A percentile compares a stretch with the other conserved stretches of the same genome.
These are phyloP conservation scores for Heterochromis multidens DNA, from an alignment of 2,113 vertebrate genomes.

Conservation along the genomic window DNA sequence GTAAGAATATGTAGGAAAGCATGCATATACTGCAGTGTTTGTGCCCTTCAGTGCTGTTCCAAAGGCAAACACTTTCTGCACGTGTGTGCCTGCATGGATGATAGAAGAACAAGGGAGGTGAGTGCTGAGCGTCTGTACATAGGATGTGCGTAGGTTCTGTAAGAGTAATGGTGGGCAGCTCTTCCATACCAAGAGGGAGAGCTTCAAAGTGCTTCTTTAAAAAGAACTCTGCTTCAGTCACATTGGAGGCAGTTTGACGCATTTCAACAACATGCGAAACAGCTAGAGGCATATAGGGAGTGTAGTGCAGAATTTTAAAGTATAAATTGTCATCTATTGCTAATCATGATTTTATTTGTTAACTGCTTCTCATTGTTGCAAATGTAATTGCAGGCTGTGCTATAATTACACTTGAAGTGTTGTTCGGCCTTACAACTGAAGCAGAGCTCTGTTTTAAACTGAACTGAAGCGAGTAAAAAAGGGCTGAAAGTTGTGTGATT, in stretches of 20 bases:
- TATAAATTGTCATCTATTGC: not conserved
- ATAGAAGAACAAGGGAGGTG: constrained; percentile 6
- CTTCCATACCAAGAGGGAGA: constrained; percentile 24
- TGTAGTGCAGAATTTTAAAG: not conserved
- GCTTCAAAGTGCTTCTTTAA: constrained; percentile 50
- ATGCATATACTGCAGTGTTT: not conserved
- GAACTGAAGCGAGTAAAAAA: not conserved
- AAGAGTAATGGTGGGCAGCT: constrained; percentile 45
- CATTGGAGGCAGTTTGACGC: constrained; percentile 35
- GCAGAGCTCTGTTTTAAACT: not conserved
- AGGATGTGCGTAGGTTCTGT: constrained; percentile 49
- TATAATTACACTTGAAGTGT: not conserved
- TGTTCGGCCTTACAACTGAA: not conserved
- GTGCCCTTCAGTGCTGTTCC: not conserved
- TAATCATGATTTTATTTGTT: not conserved
- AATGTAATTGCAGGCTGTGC: not conserved
- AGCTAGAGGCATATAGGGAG: not conserved
- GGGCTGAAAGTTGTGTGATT: not conserved
- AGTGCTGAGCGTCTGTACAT: constrained; percentile 30
- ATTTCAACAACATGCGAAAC: constrained; percentile 10
- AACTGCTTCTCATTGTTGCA: not conserved
- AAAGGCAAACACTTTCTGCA: not conserved
- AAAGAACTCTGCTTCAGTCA: constrained; percentile 35
- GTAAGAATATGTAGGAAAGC: not conserved
- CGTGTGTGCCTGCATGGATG: not conserved